These are phyloP conservation scores for Leptatherina wallacei DNA, from an alignment of 2,797 vertebrate species.

Conservation along the genomic window DNA sequence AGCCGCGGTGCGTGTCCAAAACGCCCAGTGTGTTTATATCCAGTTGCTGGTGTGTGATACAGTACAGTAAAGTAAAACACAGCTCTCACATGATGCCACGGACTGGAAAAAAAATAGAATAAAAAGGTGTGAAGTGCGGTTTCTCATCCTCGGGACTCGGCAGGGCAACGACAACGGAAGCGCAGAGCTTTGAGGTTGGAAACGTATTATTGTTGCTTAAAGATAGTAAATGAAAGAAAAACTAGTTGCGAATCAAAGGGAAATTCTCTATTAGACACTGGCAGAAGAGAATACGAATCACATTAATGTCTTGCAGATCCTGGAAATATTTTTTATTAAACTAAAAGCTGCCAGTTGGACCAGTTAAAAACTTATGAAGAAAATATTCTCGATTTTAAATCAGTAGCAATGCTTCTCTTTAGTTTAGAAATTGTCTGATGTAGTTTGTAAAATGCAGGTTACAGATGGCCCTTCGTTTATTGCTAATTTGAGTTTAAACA, in stretches of 20 bases:
- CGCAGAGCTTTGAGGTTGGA: neutral
- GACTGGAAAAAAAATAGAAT: neutral
- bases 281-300: neutral
- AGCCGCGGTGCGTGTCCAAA: neutral
- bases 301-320: neutral
- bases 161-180: too few species aligned
- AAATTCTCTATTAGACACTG: neutral
- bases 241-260: neutral
- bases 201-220: neutral
- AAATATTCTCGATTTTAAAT: neutral
- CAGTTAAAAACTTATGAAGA: neutral
- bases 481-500: conserved; percentile 64
- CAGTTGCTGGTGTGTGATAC: neutral
- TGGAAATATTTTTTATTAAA: neutral
- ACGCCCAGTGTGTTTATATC: neutral
- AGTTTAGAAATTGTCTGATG: neutral
- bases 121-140: neutral
- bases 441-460: conserved; percentile 17
- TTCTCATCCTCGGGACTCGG: neutral
- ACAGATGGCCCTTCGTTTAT: conserved; percentile 22
- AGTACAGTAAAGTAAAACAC: neutral
- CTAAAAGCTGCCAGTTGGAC: conserved; percentile 12
- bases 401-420: neutral
- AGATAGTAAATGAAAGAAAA: neutral
- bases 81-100: neutral